These are phyloP conservation scores for Eublepharis macularius DNA, from an alignment of 2,113 vertebrate genomes.

Conservation along the genomic window DNA sequence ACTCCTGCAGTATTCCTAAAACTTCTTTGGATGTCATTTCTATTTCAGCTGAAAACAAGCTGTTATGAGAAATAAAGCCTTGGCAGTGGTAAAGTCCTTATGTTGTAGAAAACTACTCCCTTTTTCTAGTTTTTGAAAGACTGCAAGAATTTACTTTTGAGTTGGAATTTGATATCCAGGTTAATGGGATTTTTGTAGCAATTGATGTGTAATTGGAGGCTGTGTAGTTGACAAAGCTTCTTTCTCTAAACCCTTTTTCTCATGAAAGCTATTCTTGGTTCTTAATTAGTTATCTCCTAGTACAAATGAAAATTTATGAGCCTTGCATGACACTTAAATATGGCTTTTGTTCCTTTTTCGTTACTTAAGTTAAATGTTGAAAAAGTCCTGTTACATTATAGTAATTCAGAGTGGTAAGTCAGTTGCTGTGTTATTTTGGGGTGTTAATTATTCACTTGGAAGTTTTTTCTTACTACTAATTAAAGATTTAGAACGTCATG, in stretches of 20 bases:
- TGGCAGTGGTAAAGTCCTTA: background rate
- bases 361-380: slow-evolving; percentile 6
- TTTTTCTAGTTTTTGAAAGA: too few species aligned
- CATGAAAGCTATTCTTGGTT: background rate
- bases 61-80: background rate
- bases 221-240: background rate
- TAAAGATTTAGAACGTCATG: background rate
- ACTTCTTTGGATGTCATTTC: background rate
- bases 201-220: background rate
- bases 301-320: background rate
- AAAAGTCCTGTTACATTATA: background rate
- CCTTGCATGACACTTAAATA: background rate
- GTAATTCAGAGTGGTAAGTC: background rate
- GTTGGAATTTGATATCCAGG: background rate
- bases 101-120: background rate
- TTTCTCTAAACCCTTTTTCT: background rate
- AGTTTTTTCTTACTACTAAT: slow-evolving; percentile 1
- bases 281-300: background rate
- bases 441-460: background rate
- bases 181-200: background rate
- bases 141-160: background rate
- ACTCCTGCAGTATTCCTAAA: background rate
- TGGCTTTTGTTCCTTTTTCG: background rate
- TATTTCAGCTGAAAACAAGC: background rate
- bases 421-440: background rate